Percentiles rank a stretch among this genome's conserved stretches.
phyloP scores from a whole-genome alignment of 92 coral and sea anemone species.

The Paramuricea clavata region DNA sequence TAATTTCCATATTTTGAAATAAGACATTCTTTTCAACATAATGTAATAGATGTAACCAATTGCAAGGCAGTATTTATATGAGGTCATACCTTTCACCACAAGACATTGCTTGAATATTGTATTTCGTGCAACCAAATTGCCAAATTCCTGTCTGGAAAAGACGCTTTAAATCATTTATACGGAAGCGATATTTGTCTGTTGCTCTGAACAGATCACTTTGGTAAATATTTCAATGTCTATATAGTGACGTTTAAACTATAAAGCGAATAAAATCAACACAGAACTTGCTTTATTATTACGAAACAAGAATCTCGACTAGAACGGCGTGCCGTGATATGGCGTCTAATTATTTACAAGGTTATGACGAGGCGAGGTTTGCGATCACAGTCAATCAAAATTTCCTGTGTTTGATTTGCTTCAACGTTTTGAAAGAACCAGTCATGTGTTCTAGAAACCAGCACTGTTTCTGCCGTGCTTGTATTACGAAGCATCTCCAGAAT shows the following conservation, averaged over 20 bases:
- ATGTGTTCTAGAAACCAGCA: neutral
- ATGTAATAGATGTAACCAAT: neutral
- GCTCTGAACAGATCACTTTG: neutral
- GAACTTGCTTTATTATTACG: neutral
- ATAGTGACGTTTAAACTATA: no score
- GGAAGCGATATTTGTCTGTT: neutral
- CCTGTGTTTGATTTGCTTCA: neutral
- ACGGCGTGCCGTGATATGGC: neutral
- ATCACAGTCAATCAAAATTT: neutral
- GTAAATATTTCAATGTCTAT: neutral
- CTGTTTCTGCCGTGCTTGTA: neutral
- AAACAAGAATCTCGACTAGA: neutral
- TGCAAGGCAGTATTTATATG: neutral
- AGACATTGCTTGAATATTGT: no score
- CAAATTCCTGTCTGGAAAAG: conserved; percentile 2
- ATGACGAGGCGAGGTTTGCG: neutral
- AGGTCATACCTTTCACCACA: no score
- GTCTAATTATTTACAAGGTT: neutral
- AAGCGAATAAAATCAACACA: neutral
- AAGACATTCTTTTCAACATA: neutral
- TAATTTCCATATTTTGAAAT: neutral
- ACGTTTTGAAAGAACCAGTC: neutral
- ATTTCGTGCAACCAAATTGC: no score
- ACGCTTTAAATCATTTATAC: neutral
- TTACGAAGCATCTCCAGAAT: neutral